A percentile compares a stretch with the other conserved stretches of the same genome.
Evolutionary conservation across 2,113 vertebrate genomes (phyloP).

Genomic region (Oryctolagus cuniculus): mOryCun1.1 NC_091439.1:42609501-42610000

Average conservation of each 20-base stretch:
- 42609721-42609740: neutral
- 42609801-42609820: no score
- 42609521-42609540: conserved; percentile 67
- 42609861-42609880: neutral
- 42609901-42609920: neutral
- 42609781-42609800: neutral
- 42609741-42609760: neutral
- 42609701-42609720: neutral
- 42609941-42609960: neutral
- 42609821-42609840: neutral
- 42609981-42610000: neutral
- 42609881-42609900: neutral
- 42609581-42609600: neutral
- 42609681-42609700: conserved; percentile 21
- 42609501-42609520: conserved; percentile 58
- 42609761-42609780: neutral
- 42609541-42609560: neutral
- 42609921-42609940: neutral
- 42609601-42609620: conserved; percentile 45
- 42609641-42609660: neutral
- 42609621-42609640: neutral
- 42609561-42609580: neutral
- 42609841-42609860: accelerated
- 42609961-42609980: neutral
- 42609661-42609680: neutral